phyloP scores from a whole-genome alignment of 2,888 invertebrate genomes.

The Napeogenes inachia region DNA sequence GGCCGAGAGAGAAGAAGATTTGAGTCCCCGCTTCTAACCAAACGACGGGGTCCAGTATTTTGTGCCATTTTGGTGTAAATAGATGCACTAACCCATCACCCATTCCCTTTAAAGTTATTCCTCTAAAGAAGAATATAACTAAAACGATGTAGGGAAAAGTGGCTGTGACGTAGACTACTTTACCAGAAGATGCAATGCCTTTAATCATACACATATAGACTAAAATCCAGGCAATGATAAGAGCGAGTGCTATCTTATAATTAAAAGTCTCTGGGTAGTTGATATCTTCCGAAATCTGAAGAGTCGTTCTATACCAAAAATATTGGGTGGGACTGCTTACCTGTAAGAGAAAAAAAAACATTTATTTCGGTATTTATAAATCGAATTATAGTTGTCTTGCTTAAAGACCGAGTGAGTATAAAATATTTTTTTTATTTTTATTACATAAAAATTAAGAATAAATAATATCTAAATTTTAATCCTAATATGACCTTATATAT shows the following conservation, averaged over 20 bases:
- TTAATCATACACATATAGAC: constrained; percentile 98
- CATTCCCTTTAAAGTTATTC: constrained; percentile 92
- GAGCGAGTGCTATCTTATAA: constrained; percentile 92
- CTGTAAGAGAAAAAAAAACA: constrained; percentile 68
- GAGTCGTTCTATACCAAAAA: constrained; percentile 96
- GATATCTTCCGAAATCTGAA: constrained; percentile 93
- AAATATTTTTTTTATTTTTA: too few relatives aligned
- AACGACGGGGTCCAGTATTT: constrained; percentile 93
- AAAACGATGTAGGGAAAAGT: constrained; percentile 97
- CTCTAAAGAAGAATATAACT: constrained; percentile 96
- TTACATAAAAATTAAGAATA: too few relatives aligned
- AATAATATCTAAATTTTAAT: too few relatives aligned
- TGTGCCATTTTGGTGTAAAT: constrained; percentile 95
- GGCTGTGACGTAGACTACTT: constrained; percentile 97
- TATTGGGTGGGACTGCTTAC: constrained; percentile 93
- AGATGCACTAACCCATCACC: constrained; percentile 90
- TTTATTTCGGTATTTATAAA: too few relatives aligned
- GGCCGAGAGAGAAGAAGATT: constrained; percentile 96
- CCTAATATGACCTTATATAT: too few relatives aligned
- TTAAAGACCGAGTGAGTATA: too few relatives aligned
- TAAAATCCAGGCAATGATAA: constrained; percentile 93
- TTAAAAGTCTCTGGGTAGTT: constrained; percentile 91
- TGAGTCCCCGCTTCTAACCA: constrained; percentile 99
- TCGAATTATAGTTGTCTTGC: too few relatives aligned
- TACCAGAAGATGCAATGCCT: constrained; percentile 97